Base-by-base conservation (phyloP, 2,797 vertebrate genomes). In the Eutrigla gurnardus region DNA sequence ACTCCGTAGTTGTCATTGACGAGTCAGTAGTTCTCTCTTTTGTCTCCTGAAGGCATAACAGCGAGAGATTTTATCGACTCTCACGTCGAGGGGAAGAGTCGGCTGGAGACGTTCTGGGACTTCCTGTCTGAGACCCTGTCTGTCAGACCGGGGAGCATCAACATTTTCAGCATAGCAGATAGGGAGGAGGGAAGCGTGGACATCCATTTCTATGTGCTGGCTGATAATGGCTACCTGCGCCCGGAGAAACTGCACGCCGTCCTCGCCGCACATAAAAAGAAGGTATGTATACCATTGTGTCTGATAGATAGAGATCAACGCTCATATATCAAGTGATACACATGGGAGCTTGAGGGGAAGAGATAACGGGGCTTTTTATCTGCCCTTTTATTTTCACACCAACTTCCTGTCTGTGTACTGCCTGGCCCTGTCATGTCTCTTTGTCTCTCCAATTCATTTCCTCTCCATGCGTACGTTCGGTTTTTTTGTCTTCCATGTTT, bases 21-120 rank as follows among this genome's bases (percentile, higher is more conserved):
- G 47, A 88, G 84, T 81, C 69, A 10, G 81, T 68, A 68, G 50
- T 87, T 85, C 76, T 85, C 71, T 83, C 82, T 84, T 25, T 83
- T 91, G 82, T 92, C 82, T 90, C 85, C 65, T 72, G 69, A 86
- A 95, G 96, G 91, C 92, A 81, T 94, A 70, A 94, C 93, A 66
- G 94, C 94, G 55, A 94, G 92, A 85, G 94, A 95, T 77, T 95
- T 97, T 88, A 87, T 95, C 82, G 91, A 92, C 83, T 93, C 92
- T 59, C 88, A 78, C 15, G 88, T 90, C 50, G 82, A 73, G 0
- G 88, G 89, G 81, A 92, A 85, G 89, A 94, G 90, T 0, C 92
- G 85, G n/a, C 83, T 88, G n/a, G 93, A 93, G 77, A 84, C 67
- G 62, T 94, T 96, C 81, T 91, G 93, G 93, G 92, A 92, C 86